Evolutionary conservation across 1,140 invertebrate species (phyloP).

Genomic region (Drosophila kohkoa): DNA sequence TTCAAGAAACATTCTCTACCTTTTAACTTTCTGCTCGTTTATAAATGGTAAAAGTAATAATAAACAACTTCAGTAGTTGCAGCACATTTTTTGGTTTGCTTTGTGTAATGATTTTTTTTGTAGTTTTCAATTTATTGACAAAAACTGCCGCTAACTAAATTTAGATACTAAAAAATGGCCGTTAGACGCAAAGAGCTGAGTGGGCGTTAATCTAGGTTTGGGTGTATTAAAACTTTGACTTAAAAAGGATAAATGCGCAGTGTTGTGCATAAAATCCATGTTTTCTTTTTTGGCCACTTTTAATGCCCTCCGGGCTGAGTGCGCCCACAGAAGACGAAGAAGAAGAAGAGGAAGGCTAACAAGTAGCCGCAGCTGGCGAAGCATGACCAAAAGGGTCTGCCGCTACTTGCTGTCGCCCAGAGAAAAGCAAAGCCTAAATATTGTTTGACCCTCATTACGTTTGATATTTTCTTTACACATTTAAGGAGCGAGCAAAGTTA

Average conservation of each 20-base stretch:
- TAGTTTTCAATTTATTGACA: no score
- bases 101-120: no score
- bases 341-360: slow-evolving; percentile 12
- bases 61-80: no score
- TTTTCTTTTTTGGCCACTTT: slow-evolving; percentile 55
- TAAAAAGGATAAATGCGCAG: slow-evolving; percentile 41
- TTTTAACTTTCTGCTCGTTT: no score
- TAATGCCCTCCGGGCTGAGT: slow-evolving; percentile 20
- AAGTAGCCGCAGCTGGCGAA: slow-evolving; percentile 40
- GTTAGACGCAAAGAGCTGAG: no score
- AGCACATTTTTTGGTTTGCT: no score
- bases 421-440: slow-evolving; percentile 62
- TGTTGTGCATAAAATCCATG: slow-evolving; percentile 46
- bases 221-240: slow-evolving; percentile 21
- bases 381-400: slow-evolving; percentile 33
- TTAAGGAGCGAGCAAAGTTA: slow-evolving; percentile 64
- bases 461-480: slow-evolving; percentile 74
- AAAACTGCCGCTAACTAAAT: no score
- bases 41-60: no score
- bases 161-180: no score
- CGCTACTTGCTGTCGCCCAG: not conserved
- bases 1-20: no score
- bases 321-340: slow-evolving; percentile 5
- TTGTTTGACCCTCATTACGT: slow-evolving; percentile 79
- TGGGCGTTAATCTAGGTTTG: no score